Evolutionary conservation across 2,113 vertebrate species (phyloP).

Genomic region (Plestiodon gilberti): DNA sequence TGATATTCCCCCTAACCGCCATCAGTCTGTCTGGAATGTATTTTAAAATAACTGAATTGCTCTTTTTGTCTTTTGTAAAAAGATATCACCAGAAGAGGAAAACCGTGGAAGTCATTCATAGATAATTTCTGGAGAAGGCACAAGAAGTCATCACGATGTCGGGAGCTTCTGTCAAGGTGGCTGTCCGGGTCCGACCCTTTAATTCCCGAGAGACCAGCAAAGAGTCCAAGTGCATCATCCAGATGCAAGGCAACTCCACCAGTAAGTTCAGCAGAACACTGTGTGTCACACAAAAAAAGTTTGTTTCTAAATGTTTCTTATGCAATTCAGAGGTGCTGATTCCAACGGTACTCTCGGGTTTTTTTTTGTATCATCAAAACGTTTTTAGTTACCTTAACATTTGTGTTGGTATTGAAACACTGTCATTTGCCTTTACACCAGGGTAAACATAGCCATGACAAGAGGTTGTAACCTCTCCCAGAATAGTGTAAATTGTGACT

Average conservation of each 20-base stretch:
- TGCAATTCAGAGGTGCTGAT: too few species aligned
- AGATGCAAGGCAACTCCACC: constrained; percentile 99
- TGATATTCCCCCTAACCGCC: neutral
- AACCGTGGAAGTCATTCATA: neutral
- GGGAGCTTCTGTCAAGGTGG: constrained; percentile 97
- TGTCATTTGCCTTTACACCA: too few species aligned
- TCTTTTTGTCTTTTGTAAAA: neutral
- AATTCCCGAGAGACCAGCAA: constrained; percentile 94
- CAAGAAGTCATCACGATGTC: constrained; percentile 82
- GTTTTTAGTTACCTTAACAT: too few species aligned
- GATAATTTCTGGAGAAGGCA: constrained; percentile 21
- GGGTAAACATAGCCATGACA: too few species aligned
- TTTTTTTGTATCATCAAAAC: too few species aligned
- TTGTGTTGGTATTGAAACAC: too few species aligned
- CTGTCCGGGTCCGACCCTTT: constrained; percentile 95
- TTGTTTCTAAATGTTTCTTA: too few species aligned
- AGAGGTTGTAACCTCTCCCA: too few species aligned
- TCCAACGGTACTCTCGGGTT: too few species aligned
- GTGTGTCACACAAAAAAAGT: too few species aligned
- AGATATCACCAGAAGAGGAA: constrained; percentile 56
- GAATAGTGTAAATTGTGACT: too few species aligned
- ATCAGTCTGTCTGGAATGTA: neutral
- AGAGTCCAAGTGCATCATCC: constrained; percentile 98
- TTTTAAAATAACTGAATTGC: neutral
- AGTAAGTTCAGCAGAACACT: constrained; percentile 93